Evolutionary conservation across 2,797 vertebrate species (phyloP).

Genomic region (Leptoclinus maculatus): DNA sequence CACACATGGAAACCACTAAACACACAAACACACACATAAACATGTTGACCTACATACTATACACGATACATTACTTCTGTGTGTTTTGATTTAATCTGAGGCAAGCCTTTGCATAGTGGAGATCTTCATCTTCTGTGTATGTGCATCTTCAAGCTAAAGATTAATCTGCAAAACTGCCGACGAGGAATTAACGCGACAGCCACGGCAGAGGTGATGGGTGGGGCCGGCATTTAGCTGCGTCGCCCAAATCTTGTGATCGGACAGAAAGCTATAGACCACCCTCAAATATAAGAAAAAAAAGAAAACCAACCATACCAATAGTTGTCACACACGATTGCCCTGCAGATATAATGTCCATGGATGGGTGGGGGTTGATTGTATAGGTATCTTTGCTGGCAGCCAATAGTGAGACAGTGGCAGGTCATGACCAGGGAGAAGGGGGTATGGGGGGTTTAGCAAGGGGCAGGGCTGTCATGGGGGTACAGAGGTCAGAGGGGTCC

Average conservation of each 20-base stretch:
- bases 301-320: slow-evolving; percentile 13
- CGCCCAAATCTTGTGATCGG: slow-evolving; percentile 8
- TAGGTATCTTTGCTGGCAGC: slow-evolving; percentile 22
- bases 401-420: slow-evolving; percentile 56
- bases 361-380: slow-evolving; percentile 16
- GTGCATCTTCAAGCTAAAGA: background rate
- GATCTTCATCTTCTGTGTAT: background rate
- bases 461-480: slow-evolving; percentile 38
- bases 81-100: background rate
- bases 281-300: background rate
- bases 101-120: background rate
- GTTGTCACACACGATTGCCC: slow-evolving; percentile 31
- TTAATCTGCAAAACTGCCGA: slow-evolving; percentile 37
- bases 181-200: background rate
- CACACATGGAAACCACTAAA: background rate
- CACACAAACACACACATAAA: background rate
- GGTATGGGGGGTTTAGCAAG: slow-evolving; percentile 8
- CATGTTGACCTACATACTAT: background rate
- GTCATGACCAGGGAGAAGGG: slow-evolving; percentile 51
- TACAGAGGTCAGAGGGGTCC: slow-evolving; percentile 49
- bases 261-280: background rate
- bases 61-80: background rate
- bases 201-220: background rate
- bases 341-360: slow-evolving; percentile 48
- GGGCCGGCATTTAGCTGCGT: background rate